phyloP scores from a whole-genome alignment of 1,140 invertebrate genomes.

The Drosophila punjabiensis region DNA sequence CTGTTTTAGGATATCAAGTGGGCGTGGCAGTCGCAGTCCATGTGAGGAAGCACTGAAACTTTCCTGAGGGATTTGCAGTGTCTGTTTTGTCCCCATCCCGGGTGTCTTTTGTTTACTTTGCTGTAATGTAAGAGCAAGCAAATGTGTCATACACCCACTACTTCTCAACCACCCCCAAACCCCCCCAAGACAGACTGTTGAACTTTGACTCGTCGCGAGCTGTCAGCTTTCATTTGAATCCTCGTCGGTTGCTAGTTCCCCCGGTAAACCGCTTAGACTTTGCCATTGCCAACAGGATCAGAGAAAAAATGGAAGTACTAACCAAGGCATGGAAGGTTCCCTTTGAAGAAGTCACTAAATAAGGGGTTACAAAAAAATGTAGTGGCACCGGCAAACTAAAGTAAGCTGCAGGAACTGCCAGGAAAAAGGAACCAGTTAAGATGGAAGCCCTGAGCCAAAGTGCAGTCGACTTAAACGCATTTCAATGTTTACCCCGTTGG shows the following conservation, averaged over 20 bases:
- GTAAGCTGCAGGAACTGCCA: neutral
- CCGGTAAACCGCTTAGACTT: conserved; percentile 75
- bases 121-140: conserved; percentile 62
- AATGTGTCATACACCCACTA: conserved; percentile 37
- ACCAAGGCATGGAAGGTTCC: conserved; percentile 12
- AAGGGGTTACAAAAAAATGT: conserved; percentile 14
- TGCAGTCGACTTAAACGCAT: conserved; percentile 54
- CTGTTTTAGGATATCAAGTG: conserved; percentile 60
- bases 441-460: conserved; percentile 38
- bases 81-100: neutral
- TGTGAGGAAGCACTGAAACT: conserved; percentile 38
- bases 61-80: conserved; percentile 65
- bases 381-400: neutral
- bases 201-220: conserved; percentile 60
- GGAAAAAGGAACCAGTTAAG: conserved; percentile 18
- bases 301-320: conserved; percentile 28
- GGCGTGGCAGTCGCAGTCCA: conserved; percentile 52
- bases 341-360: conserved; percentile 27
- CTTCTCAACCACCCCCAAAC: neutral
- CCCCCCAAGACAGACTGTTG: conserved; percentile 62
- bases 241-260: conserved; percentile 35
- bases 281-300: conserved; percentile 66
- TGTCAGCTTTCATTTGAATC: conserved; percentile 53
- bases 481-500: conserved; percentile 44
- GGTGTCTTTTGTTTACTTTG: conserved; percentile 54